Conservation (phyloP, 2,797 vertebrate genomes). For the Clamator glandarius region DNA sequence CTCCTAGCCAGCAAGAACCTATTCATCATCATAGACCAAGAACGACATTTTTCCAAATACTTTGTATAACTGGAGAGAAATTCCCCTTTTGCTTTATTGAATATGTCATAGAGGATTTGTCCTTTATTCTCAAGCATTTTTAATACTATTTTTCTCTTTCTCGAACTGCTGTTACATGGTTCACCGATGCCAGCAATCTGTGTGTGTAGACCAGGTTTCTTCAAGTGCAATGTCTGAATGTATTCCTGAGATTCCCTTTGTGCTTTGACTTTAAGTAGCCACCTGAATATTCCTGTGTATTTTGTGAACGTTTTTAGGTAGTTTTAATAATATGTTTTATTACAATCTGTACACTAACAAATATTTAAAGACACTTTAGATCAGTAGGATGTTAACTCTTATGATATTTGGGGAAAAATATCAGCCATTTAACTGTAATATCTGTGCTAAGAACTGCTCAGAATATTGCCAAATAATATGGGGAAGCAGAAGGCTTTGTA, state of each 20-base stretch:
- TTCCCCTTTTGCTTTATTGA: constrained; percentile 28
- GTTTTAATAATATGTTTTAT: background rate
- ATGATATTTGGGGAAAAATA: background rate
- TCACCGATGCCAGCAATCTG: background rate
- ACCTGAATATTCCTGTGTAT: background rate
- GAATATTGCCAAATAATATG: background rate
- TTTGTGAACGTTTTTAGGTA: background rate
- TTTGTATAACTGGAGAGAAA: constrained; percentile 25
- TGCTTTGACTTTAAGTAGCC: background rate
- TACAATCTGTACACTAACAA: background rate
- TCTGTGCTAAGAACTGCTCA: background rate
- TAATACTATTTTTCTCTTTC: background rate
- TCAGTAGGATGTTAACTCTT: background rate
- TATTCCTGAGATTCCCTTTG: background rate
- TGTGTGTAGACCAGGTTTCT: background rate
- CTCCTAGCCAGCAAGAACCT: background rate
- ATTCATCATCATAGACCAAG: constrained; percentile 38
- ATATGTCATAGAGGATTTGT: constrained; percentile 19
- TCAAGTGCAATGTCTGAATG: background rate
- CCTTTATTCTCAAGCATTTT: background rate
- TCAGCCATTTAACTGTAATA: background rate
- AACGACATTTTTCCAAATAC: constrained; percentile 45
- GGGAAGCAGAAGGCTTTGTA: background rate
- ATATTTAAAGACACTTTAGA: background rate
- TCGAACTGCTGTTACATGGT: background rate